Evolutionary conservation across 1,140 invertebrate species (phyloP).

Genomic region (Vollenhovia emeryi): DNA sequence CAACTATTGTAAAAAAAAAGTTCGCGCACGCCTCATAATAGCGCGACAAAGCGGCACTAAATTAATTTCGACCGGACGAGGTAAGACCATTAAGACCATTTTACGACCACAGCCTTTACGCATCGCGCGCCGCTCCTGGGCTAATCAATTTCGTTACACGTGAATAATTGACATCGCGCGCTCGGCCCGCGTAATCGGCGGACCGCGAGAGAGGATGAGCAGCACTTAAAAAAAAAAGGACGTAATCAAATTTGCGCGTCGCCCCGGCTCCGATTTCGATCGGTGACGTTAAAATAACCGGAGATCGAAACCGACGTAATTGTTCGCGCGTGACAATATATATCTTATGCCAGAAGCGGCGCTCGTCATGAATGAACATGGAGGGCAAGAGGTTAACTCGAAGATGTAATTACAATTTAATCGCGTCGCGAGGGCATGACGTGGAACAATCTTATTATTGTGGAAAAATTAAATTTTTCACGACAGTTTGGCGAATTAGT

Average conservation of each 20-base stretch:
- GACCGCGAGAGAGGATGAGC: slow-evolving; percentile 40
- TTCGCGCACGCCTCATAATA: not conserved
- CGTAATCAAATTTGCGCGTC: slow-evolving; percentile 42
- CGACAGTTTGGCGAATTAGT: not conserved
- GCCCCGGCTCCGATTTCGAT: slow-evolving; percentile 7
- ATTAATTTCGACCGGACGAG: slow-evolving; percentile 36
- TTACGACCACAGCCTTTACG: slow-evolving; percentile 44
- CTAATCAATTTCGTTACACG: slow-evolving; percentile 56
- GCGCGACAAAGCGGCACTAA: slow-evolving; percentile 36
- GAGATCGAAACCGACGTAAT: slow-evolving; percentile 12
- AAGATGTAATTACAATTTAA: slow-evolving; percentile 10
- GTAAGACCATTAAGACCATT: slow-evolving; percentile 55
- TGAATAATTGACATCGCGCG: slow-evolving; percentile 48
- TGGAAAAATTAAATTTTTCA: not conserved
- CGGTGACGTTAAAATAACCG: slow-evolving; percentile 23
- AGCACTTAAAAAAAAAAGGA: slow-evolving; percentile 24
- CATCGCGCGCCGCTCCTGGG: not conserved
- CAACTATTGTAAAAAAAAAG: slow-evolving; percentile 19
- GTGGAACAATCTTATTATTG: not conserved
- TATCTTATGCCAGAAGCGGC: not conserved
- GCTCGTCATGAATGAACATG: not conserved
- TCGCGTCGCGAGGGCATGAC: not conserved
- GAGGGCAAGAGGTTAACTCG: not conserved
- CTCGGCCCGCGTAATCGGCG: slow-evolving; percentile 16
- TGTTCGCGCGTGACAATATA: not conserved